phyloP scores from a whole-genome alignment of 1,140 invertebrate genomes.

The Mycetomoellerius zeteki region DNA sequence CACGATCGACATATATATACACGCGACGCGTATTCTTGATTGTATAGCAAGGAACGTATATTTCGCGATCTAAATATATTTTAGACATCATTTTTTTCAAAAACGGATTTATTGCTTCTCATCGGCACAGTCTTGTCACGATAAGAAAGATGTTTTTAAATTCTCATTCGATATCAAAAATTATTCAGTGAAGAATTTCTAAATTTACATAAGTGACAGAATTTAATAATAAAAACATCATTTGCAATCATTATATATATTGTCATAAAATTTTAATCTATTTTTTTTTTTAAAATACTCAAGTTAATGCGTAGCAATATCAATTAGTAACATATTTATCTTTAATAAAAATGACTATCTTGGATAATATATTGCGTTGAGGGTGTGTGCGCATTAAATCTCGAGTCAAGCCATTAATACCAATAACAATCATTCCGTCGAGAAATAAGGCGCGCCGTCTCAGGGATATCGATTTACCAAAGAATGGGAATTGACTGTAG shows the following conservation, averaged over 20 bases:
- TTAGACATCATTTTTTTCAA: not conserved
- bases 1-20: slow-evolving; percentile 25
- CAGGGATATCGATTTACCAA: slow-evolving; percentile 35
- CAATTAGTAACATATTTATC: not conserved
- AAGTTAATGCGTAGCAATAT: not conserved
- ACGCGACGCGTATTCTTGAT: slow-evolving; percentile 30
- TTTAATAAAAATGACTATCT: slow-evolving; percentile 25
- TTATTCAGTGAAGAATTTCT: not conserved
- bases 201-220: not conserved
- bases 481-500: slow-evolving; percentile 41
- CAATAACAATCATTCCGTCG: slow-evolving; percentile 37
- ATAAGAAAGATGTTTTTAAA: not conserved
- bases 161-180: not conserved
- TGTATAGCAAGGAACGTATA: not conserved
- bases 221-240: not conserved
- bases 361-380: not conserved
- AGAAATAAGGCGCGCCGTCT: slow-evolving; percentile 42
- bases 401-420: slow-evolving; percentile 23
- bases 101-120: not conserved
- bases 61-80: not conserved
- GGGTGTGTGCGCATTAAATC: slow-evolving; percentile 26
- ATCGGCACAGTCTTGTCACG: not conserved
- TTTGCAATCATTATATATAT: not conserved
- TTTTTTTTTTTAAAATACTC: not conserved
- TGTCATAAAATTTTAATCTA: not conserved